These are phyloP conservation scores for Drosophila mojavensis DNA, from an alignment of 1,140 invertebrate genomes.

Conservation along the genomic window DNA sequence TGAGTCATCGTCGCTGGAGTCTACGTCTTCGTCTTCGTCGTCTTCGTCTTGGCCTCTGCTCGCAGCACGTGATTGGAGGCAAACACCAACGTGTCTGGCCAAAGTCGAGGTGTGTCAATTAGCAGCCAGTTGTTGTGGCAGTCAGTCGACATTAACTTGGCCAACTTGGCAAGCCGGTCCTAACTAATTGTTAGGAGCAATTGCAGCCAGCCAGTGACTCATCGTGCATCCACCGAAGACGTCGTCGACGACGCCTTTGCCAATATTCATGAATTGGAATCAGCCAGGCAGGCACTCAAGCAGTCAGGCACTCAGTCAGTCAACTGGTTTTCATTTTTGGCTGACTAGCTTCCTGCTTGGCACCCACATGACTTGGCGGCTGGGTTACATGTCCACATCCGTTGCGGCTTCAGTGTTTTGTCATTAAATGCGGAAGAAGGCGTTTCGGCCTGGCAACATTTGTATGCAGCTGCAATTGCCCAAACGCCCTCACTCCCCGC, in stretches of 20 bases:
- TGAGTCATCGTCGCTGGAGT: conserved; percentile 46
- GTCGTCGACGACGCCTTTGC: conserved; percentile 43
- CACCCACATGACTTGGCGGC: conserved; percentile 24
- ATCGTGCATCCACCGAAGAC: conserved; percentile 31
- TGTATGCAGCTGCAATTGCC: conserved; percentile 47
- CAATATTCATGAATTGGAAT: conserved; percentile 64
- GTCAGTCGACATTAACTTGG: conserved; percentile 17
- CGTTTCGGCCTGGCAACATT: conserved; percentile 60
- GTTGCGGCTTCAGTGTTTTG: conserved; percentile 43
- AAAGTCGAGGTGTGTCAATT: conserved; percentile 76
- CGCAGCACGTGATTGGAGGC: conserved; percentile 65
- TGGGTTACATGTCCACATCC: conserved; percentile 53
- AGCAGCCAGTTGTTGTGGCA: conserved; percentile 69
- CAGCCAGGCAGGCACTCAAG: neutral
- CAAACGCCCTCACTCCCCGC: conserved; percentile 6
- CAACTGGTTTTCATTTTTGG: conserved; percentile 57
- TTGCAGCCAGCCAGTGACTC: conserved; percentile 44
- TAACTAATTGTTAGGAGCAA: conserved; percentile 45
- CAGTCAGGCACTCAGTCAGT: conserved; percentile 35
- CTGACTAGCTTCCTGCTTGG: conserved; percentile 38
- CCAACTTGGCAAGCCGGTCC: conserved; percentile 23
- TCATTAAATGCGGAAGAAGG: conserved; percentile 76
- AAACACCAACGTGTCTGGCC: conserved; percentile 17
- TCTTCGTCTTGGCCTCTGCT: conserved; percentile 1
- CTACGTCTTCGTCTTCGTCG: neutral